Evolutionary conservation across 2,113 vertebrate species (phyloP).

Genomic region (Hippocampus abdominalis): DNA sequence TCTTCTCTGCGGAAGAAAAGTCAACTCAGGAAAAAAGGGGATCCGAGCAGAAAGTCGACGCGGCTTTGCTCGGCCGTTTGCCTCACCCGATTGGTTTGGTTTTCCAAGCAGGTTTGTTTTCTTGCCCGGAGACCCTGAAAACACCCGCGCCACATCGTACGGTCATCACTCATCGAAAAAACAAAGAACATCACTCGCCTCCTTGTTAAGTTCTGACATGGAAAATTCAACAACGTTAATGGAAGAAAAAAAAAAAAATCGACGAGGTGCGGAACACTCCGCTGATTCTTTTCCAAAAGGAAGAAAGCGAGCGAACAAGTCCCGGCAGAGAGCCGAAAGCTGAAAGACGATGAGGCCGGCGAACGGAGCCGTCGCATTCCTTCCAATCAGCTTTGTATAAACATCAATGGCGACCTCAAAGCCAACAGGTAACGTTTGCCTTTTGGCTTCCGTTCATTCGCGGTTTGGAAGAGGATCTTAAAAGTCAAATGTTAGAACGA

Average conservation of each 20-base stretch:
- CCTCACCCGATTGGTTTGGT: constrained; percentile 13
- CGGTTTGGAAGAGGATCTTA: neutral
- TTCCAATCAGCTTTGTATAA: constrained; percentile 35
- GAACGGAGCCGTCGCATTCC: constrained; percentile 35
- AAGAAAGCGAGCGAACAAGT: constrained; percentile 32
- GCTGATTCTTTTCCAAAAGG: constrained; percentile 34
- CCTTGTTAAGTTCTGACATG: neutral
- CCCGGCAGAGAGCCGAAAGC: constrained; percentile 44
- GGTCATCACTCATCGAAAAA: neutral
- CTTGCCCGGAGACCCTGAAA: constrained; percentile 63
- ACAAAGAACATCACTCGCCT: neutral
- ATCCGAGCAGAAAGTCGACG: neutral
- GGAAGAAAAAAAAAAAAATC: constrained; percentile 39
- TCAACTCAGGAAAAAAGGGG: neutral
- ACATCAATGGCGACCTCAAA: constrained; percentile 17
- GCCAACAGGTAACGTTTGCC: neutral
- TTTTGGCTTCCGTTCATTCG: constrained; percentile 5
- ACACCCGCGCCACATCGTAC: neutral
- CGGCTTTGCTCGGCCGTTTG: neutral
- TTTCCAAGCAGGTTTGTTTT: constrained; percentile 62
- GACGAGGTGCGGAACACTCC: constrained; percentile 18
- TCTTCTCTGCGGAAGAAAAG: constrained; percentile 43
- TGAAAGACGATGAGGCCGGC: constrained; percentile 38
- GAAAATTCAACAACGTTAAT: neutral
- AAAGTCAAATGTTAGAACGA: neutral